phyloP scores from a whole-genome alignment of 2,888 invertebrate species.

The Ophraella communa region DNA sequence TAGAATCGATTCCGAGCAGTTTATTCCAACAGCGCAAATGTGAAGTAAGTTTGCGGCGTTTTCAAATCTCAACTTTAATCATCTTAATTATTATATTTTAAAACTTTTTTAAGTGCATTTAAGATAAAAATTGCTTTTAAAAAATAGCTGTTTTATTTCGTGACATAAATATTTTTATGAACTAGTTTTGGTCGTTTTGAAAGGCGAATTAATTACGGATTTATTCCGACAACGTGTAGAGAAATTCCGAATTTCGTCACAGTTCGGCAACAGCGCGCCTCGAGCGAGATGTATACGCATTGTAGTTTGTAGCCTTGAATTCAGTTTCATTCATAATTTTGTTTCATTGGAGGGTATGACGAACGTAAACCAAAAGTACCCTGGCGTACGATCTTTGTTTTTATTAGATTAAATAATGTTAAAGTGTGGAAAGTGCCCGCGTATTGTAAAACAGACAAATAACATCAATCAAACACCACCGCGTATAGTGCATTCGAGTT shows the following conservation, averaged over 20 bases:
- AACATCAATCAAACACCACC: slow-evolving; percentile 20
- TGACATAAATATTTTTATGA: too few relatives aligned
- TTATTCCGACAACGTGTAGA: background rate
- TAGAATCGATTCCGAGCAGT: slow-evolving; percentile 2
- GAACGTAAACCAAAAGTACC: slow-evolving; percentile 28
- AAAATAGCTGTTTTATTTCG: too few relatives aligned
- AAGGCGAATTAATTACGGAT: too few relatives aligned
- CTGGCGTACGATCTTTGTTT: slow-evolving; percentile 13
- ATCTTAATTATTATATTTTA: too few relatives aligned
- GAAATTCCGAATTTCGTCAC: background rate
- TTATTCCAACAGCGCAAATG: slow-evolving; percentile 3
- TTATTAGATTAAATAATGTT: slow-evolving; percentile 13
- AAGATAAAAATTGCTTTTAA: too few relatives aligned
- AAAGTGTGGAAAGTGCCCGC: slow-evolving; percentile 28
- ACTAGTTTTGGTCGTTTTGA: too few relatives aligned
- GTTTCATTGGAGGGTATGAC: slow-evolving; percentile 29
- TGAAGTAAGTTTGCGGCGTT: slow-evolving; percentile 11
- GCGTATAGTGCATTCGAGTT: slow-evolving; percentile 16
- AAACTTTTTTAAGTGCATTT: too few relatives aligned
- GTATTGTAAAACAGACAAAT: slow-evolving; percentile 22
- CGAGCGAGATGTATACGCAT: slow-evolving; percentile 36
- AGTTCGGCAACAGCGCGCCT: slow-evolving; percentile 3
- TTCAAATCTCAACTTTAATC: background rate
- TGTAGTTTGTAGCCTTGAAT: slow-evolving; percentile 40
- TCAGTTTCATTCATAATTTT: slow-evolving; percentile 52